Conservation (phyloP, 2,113 vertebrate species). For the Percopsis transmontana region DNA sequence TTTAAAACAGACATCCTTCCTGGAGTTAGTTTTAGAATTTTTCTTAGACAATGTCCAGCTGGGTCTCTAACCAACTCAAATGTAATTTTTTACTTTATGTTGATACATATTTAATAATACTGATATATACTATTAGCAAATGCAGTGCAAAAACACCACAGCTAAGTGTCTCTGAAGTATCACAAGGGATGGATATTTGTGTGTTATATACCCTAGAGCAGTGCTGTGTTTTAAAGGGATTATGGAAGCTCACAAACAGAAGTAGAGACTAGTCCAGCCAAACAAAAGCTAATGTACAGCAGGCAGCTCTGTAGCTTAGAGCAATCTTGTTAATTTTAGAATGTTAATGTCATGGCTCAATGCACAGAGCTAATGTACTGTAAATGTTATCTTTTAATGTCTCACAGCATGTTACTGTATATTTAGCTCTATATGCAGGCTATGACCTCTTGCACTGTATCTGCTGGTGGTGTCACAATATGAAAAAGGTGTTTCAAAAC, state of each 20-base stretch:
- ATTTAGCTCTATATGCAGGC: background rate
- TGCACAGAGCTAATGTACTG: slow-evolving; percentile 39
- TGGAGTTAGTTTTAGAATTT: too few species aligned
- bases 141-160: too few species aligned
- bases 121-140: too few species aligned
- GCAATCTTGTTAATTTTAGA: slow-evolving; percentile 43
- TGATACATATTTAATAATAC: too few species aligned
- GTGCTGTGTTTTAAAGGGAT: background rate
- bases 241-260: slow-evolving; percentile 23
- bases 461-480: background rate
- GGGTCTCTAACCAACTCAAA: too few species aligned
- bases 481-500: slow-evolving; percentile 8
- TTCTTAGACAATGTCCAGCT: too few species aligned
- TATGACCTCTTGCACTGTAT: background rate
- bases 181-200: too few species aligned
- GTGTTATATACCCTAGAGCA: too few species aligned
- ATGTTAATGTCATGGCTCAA: slow-evolving; percentile 19
- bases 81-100: too few species aligned
- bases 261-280: slow-evolving; percentile 25
- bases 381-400: slow-evolving; percentile 1
- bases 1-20: too few species aligned
- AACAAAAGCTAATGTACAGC: slow-evolving; percentile 30
- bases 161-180: too few species aligned
- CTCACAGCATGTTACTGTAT: background rate
- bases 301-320: slow-evolving; percentile 25